A percentile compares a stretch with the other conserved stretches of the same genome.
phyloP scores from a whole-genome alignment of 2,888 invertebrate species.

The Actias luna region DNA sequence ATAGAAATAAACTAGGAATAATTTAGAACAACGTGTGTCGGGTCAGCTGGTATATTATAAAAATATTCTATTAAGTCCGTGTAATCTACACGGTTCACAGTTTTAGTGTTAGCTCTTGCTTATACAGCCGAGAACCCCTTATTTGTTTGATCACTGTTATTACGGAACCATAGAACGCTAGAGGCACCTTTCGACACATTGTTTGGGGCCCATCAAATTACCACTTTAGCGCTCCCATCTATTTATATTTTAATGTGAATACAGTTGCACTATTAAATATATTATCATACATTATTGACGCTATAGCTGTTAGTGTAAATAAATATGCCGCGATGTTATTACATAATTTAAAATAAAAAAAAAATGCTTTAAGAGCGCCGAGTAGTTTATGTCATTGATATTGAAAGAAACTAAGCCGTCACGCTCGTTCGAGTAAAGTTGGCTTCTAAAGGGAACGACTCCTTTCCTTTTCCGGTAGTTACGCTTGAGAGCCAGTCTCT shows the following conservation, averaged over 20 bases:
- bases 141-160: conserved; percentile 15
- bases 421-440: no score
- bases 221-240: conserved; percentile 4
- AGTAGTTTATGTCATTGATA: no score
- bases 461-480: no score
- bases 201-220: conserved; percentile 15
- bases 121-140: conserved; percentile 10
- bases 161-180: conserved; percentile 4
- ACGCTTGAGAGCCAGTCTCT: no score
- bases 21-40: no score
- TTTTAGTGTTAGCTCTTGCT: conserved; percentile 9
- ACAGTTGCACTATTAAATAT: background rate
- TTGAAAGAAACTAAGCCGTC: no score
- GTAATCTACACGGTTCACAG: background rate
- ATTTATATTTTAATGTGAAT: background rate
- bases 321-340: no score
- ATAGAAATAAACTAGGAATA: no score
- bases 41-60: no score
- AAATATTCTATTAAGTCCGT: background rate
- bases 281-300: background rate
- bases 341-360: no score
- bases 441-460: no score
- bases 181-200: conserved; percentile 18
- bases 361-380: no score
- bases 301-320: background rate